A percentile compares a stretch with the other conserved stretches of the same genome.
phyloP scores from a whole-genome alignment of 2,113 vertebrate species.

The Pomatorhinus ruficollis region DNA sequence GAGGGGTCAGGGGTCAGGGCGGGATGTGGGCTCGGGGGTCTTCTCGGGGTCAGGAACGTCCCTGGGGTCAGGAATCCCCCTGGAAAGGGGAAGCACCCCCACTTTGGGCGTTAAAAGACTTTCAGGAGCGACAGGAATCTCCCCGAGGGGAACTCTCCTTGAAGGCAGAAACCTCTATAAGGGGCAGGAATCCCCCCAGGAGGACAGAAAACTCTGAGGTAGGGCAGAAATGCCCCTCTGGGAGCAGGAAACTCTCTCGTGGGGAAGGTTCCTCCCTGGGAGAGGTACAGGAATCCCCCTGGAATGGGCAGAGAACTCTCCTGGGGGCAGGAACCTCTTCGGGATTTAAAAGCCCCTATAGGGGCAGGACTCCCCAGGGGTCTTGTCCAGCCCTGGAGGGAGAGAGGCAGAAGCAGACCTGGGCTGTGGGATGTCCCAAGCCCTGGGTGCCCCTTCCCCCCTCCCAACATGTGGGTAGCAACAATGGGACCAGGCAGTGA shows the following conservation, averaged over 20 bases:
- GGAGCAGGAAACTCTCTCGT: background rate
- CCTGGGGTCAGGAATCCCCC: no score
- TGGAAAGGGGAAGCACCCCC: background rate
- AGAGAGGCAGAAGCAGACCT: background rate
- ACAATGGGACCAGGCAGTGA: background rate
- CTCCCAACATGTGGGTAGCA: fast-evolving
- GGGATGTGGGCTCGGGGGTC: no score
- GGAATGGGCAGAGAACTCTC: background rate
- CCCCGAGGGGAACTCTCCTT: background rate
- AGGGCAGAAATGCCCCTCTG: background rate
- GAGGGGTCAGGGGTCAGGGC: background rate
- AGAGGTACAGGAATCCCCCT: background rate
- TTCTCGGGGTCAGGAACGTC: no score
- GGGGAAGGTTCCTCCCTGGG: background rate
- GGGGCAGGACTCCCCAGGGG: no score
- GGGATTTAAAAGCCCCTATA: no score
- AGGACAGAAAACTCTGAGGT: background rate
- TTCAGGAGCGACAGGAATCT: background rate
- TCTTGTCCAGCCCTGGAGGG: no score
- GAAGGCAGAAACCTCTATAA: background rate
- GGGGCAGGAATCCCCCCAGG: background rate
- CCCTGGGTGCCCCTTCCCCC: no score
- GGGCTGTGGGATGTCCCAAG: background rate
- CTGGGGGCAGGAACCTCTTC: background rate
- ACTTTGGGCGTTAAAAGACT: background rate